Evolutionary conservation across 2,888 invertebrate genomes (phyloP).

Genomic region (Oscheius myriophilus): DNA sequence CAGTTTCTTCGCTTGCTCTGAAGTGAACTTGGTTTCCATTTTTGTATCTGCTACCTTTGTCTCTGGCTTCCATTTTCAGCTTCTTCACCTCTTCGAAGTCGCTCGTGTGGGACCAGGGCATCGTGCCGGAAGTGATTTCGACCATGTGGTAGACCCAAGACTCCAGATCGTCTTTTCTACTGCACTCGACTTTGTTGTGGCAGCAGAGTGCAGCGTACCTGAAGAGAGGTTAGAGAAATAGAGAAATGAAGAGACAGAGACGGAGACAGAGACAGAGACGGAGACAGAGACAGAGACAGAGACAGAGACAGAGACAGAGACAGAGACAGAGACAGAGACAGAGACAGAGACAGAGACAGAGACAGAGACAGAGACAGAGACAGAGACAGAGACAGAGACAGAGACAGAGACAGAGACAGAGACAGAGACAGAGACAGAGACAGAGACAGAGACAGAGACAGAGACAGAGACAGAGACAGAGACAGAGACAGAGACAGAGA

Average conservation of each 20-base stretch:
- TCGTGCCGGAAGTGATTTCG: not conserved
- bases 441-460: too few relatives aligned
- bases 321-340: too few relatives aligned
- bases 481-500: not conserved
- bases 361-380: not conserved
- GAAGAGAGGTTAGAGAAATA: too few relatives aligned
- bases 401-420: too few relatives aligned
- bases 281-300: too few relatives aligned
- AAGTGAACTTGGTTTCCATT: not conserved
- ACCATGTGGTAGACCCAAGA: constrained; percentile 52
- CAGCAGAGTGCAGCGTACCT: constrained; percentile 44
- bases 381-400: too few relatives aligned
- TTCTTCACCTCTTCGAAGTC: not conserved
- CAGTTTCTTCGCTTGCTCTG: constrained; percentile 35
- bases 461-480: too few relatives aligned
- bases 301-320: not conserved
- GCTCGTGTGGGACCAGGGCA: constrained; percentile 9
- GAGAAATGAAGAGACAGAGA: too few relatives aligned
- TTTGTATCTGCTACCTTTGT: not conserved
- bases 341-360: too few relatives aligned
- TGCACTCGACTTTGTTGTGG: constrained; percentile 53
- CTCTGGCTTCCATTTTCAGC: not conserved
- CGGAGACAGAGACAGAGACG: too few relatives aligned
- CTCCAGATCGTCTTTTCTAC: constrained; percentile 63
- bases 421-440: not conserved